A percentile compares a stretch with the other conserved stretches of the same genome.
Evolutionary conservation across 2,797 vertebrate genomes (phyloP).

Genomic region (Siniperca scherzeri): DNA sequence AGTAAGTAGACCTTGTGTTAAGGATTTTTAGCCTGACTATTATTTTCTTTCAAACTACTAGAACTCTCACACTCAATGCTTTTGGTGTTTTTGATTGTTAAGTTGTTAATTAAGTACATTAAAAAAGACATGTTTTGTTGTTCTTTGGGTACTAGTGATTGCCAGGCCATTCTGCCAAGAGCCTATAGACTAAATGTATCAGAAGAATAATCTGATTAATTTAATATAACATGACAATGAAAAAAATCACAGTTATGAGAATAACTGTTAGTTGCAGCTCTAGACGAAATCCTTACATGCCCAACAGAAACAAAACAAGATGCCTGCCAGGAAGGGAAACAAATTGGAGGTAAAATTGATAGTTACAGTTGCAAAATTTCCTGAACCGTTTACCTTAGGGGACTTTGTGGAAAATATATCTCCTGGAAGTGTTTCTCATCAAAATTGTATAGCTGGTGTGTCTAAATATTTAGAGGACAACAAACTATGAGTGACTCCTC

Average conservation of each 20-base stretch:
- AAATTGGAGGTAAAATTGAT: neutral
- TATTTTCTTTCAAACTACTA: neutral
- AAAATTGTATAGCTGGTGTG: neutral
- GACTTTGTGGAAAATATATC: neutral
- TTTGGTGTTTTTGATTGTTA: neutral
- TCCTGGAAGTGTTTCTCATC: slow-evolving; percentile 7
- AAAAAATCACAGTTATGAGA: neutral
- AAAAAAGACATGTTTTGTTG: neutral
- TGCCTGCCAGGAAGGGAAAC: neutral
- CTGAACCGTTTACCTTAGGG: neutral
- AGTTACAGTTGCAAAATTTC: neutral
- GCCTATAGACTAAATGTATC: neutral
- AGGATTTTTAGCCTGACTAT: neutral
- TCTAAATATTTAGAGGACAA: slow-evolving; percentile 8
- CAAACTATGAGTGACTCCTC: neutral
- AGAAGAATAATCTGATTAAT: neutral
- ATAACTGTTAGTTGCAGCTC: neutral
- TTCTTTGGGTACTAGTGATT: neutral
- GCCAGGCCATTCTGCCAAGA: neutral
- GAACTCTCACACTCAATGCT: neutral
- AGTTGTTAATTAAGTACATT: neutral
- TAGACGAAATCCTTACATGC: neutral
- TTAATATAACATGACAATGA: neutral
- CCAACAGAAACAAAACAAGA: neutral
- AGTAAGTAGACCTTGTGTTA: neutral